A percentile compares a stretch with the other conserved stretches of the same genome.
Evolutionary conservation across 2,888 invertebrate genomes (phyloP).

Genomic region (Therioaphis trifolii): DNA sequence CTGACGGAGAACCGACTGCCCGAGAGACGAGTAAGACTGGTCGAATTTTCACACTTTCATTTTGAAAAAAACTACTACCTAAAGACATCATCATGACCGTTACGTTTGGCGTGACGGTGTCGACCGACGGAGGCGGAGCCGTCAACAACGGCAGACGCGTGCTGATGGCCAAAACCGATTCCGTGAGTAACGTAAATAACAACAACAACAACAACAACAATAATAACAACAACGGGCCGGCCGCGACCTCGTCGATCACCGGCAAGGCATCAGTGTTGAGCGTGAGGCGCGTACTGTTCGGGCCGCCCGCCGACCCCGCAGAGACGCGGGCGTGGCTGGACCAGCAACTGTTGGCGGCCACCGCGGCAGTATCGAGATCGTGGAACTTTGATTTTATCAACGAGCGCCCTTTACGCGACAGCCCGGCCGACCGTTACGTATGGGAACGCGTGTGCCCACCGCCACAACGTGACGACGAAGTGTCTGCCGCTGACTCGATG

Average conservation of each 20-base stretch:
- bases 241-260: neutral
- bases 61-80: neutral
- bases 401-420: constrained; percentile 49
- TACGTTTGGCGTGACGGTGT: constrained; percentile 37
- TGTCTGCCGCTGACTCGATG: neutral
- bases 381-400: constrained; percentile 56
- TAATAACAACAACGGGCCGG: neutral
- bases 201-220: constrained; percentile 27
- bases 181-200: constrained; percentile 41
- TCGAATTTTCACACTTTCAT: no score
- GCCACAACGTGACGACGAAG: no score
- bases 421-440: constrained; percentile 50
- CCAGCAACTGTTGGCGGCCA: neutral
- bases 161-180: constrained; percentile 42
- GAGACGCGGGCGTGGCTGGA: constrained; percentile 58
- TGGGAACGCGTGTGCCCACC: constrained; percentile 48
- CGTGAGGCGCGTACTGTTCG: constrained; percentile 55
- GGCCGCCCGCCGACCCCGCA: constrained; percentile 36
- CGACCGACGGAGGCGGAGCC: constrained; percentile 5
- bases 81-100: constrained; percentile 41
- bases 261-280: constrained; percentile 39
- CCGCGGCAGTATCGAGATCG: neutral
- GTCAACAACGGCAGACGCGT: constrained; percentile 32
- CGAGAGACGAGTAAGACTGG: no score
- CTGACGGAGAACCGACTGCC: no score